phyloP scores from a whole-genome alignment of 2,797 vertebrate species.

The Ibycter americanus region DNA sequence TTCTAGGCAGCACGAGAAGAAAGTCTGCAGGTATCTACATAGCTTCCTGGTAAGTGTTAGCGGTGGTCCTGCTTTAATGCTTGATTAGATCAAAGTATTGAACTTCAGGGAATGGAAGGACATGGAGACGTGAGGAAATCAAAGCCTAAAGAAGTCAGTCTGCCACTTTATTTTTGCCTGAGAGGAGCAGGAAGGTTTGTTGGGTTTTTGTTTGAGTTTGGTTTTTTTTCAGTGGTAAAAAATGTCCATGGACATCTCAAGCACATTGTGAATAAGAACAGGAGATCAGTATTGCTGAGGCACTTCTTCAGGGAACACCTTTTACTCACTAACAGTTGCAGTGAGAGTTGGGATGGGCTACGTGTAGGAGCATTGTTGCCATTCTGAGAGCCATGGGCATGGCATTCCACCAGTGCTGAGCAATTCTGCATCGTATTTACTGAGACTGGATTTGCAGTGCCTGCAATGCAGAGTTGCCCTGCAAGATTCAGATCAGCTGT shows the following conservation, averaged over 20 bases:
- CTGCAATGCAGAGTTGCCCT: background rate
- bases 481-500: background rate
- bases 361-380: rapidly evolving
- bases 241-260: background rate
- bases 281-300: background rate
- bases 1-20: background rate
- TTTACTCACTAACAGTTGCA: background rate
- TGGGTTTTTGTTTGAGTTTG: background rate
- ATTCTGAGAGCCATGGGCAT: background rate
- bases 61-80: background rate
- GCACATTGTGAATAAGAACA: background rate
- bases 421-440: background rate
- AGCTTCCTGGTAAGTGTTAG: background rate
- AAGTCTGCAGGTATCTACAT: rapidly evolving
- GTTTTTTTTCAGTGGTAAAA: background rate
- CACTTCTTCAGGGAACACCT: background rate
- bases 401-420: rapidly evolving
- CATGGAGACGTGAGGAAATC: background rate
- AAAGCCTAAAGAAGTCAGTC: background rate
- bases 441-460: background rate
- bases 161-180: background rate
- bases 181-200: background rate
- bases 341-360: background rate
- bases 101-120: background rate
- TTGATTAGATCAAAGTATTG: background rate